Evolutionary conservation across 2,888 invertebrate genomes (phyloP).

Genomic region (Rhagophthalmus giganteus): DNA sequence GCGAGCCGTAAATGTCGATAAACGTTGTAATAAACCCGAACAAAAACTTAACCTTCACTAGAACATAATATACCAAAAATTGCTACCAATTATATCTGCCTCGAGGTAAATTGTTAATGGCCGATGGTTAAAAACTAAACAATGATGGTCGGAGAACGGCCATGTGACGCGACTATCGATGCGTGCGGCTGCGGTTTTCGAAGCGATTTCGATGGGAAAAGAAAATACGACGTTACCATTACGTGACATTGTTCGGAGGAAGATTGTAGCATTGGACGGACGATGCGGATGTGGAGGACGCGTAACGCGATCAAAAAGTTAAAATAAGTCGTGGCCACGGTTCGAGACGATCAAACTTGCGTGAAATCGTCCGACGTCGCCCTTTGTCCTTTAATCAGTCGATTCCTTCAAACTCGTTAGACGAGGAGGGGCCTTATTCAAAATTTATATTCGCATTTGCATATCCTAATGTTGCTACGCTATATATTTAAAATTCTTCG

Average conservation of each 20-base stretch:
- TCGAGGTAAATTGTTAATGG: conserved; percentile 30
- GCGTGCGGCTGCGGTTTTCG: conserved; percentile 30
- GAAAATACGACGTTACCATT: conserved; percentile 21
- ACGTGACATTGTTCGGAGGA: conserved; percentile 19
- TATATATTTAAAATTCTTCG: no score
- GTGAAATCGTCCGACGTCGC: conserved; percentile 26
- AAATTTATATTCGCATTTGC: no score
- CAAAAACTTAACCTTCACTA: conserved; percentile 23
- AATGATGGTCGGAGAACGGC: conserved; percentile 20
- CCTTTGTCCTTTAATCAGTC: conserved; percentile 28
- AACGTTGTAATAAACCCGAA: conserved; percentile 23
- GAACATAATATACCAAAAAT: conserved; percentile 20
- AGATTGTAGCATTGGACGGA: conserved; percentile 5
- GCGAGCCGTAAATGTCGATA: conserved; percentile 31
- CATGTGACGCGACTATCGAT: conserved; percentile 28
- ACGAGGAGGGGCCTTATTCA: no score
- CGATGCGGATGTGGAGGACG: conserved; percentile 5
- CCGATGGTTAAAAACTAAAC: conserved; percentile 24
- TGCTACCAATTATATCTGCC: conserved; percentile 29
- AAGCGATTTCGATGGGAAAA: conserved; percentile 12
- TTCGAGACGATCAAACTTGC: conserved; percentile 25
- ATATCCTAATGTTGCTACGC: no score
- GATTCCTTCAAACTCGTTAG: no score
- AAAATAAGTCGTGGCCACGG: conserved; percentile 8
- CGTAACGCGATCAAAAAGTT: conserved; percentile 24